Evolutionary conservation across 2,888 invertebrate genomes (phyloP), one percentile per base, ranked within the genome.

Genomic region (Empis livida): DNA sequence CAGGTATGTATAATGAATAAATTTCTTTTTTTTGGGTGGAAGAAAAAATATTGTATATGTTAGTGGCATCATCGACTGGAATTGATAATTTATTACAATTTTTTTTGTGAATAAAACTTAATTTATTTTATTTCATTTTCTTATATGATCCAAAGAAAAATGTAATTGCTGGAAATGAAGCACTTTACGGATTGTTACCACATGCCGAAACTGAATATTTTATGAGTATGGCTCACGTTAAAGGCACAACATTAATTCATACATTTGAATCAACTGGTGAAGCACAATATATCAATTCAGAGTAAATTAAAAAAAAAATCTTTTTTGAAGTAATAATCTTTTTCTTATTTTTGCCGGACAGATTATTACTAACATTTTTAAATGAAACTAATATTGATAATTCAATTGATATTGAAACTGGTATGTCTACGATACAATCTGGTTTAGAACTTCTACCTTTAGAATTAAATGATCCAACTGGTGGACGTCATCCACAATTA

Each of bases 221-320:
- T 43, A 53, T 68, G 2, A 63, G 61, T 46, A 61, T 62, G 59
- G 67, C 64, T 2, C 64, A 66, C 49, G 65, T 67, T 5, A 66
- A 67, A 55, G 68, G 68, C n/a, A 63, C 64, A 13, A 65, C 67
- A 10, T 53, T 68, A n/a, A 57, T 68, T 17, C 68, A 69, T 51
- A 69, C 68, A 13, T 69, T 69, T 46, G 68, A 68, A 53, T 67
- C 68, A 1, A 68, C 68, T 10, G 68, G 68, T 13, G 68, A 68
- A 55, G 67, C 68, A 4, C 68, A 69, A 46, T 67, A 58, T 47
- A 65, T 69, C 10, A 65, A 63, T 48, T 68, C 68, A 13, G 67
- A 68, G 64, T 67, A 60, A 56, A 57, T 44, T 50, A 44, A 15
- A 10, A 15, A 15, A 5, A 13, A 6, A 13, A 5, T 4, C 37